Evolutionary conservation across 2,888 invertebrate species (phyloP), one percentile per base, ranked within the genome.

Genomic region (Sturmia bella): DNA sequence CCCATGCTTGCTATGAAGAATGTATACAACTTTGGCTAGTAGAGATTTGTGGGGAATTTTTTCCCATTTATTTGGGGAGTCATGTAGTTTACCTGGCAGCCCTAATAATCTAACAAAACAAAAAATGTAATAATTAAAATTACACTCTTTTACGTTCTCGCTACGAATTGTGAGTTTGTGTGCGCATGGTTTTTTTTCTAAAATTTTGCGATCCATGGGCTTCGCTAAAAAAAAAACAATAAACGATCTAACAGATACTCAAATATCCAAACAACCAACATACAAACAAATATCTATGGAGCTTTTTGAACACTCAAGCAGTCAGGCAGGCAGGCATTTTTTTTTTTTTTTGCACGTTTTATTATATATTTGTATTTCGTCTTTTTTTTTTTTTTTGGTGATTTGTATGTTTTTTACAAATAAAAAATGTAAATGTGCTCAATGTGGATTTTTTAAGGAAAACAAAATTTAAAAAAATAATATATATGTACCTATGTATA

Each of bases 291-390:
- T 73, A 68, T 68, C 37, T 68, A 1, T 61, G 43, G 68, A 75
- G 80, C 48, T 80, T 73, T 68, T 68, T 21, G 43, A 64, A 50
- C 56, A 50, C 32, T 19, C 73, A 80, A 76, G 69, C 70, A 69
- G 27, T 27, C 27, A 27, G 27, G 27, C 27, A 50, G 39, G 32
- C 73, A 80, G 80, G 70, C 72, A 69, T 66, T 56, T 59, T 50
- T 48, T 56, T 59, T 50, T 48, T 32, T 80, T 81, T 78, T 74
- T 72, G 79, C 76, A 78, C 57, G 32, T 72, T 63, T 56, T 76
- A 32, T 32, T 32, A 7, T 32, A 6, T 68, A 24, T 17, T 56
- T 48, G 39, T 76, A 56, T 39, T 24, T 68, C 21, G 45, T 61
- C 32, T 43, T 57, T 12, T 48, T 66, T 24, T 37, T 64, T 13